A percentile compares a stretch with the other conserved stretches of the same genome.
Conservation (phyloP, 1,140 invertebrate genomes). For the Chionoecetes opilio region DNA sequence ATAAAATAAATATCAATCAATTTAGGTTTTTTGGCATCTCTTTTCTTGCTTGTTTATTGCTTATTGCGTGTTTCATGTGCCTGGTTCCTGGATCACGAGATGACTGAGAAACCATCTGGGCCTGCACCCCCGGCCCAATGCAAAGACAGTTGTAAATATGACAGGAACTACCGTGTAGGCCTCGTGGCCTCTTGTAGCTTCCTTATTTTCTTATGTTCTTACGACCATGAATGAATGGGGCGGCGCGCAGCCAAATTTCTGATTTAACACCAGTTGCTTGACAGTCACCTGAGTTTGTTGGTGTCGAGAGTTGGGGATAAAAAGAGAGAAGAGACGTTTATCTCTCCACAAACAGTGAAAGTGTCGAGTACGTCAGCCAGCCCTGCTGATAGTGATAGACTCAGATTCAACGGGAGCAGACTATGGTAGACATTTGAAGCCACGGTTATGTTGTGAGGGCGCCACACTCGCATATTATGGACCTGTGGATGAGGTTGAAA, state of each 20-base stretch:
- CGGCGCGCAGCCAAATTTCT: conserved; percentile 3
- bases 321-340: background rate
- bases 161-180: no score
- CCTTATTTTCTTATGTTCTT: no score
- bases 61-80: background rate
- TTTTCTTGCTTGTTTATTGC: background rate
- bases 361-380: no score
- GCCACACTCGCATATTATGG: background rate
- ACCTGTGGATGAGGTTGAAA: background rate
- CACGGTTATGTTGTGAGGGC: background rate
- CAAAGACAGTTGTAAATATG: background rate
- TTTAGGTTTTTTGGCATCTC: background rate
- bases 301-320: background rate
- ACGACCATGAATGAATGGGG: background rate
- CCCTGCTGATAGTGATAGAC: no score
- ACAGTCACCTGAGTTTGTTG: background rate
- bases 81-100: background rate
- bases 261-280: background rate
- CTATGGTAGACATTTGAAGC: background rate
- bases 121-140: background rate
- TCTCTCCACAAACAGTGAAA: background rate
- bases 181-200: no score
- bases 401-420: background rate
- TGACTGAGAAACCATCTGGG: background rate
- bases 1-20: background rate